A percentile compares a stretch with the other conserved stretches of the same genome.
Evolutionary conservation across 2,113 vertebrate genomes (phyloP).

Genomic region (Delphinus delphis): DNA sequence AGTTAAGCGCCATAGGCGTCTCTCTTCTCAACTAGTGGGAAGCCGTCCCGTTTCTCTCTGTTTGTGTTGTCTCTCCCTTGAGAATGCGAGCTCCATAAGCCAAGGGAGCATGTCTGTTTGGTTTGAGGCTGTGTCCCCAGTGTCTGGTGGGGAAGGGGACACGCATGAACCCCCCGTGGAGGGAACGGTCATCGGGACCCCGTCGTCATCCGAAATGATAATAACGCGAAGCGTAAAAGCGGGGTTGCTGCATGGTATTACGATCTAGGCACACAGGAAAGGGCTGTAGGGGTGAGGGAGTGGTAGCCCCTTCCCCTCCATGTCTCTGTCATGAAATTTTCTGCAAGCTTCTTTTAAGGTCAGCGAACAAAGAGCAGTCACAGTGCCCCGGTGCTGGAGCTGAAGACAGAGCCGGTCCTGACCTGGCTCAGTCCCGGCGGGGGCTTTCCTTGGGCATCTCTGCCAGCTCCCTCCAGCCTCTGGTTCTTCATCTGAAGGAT

Average conservation of each 20-base stretch:
- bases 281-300: background rate
- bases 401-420: background rate
- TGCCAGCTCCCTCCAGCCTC: background rate
- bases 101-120: too few species aligned
- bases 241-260: rapidly evolving
- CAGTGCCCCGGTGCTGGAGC: background rate
- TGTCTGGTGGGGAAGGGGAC: background rate
- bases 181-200: rapidly evolving
- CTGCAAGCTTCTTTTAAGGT: background rate
- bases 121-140: background rate
- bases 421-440: rapidly evolving
- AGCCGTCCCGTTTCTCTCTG: background rate
- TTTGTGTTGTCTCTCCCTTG: background rate
- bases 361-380: background rate
- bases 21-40: background rate
- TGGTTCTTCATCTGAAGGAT: background rate
- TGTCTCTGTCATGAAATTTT: background rate
- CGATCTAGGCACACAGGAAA: background rate
- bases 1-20: too few species aligned
- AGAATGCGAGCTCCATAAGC: rapidly evolving
- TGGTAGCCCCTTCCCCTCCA: rapidly evolving
- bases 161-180: rapidly evolving
- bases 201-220: rapidly evolving
- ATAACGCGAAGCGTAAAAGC: background rate
- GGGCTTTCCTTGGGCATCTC: too few species aligned